Base-by-base conservation (phyloP, 2,888 invertebrate genomes). In the Pelosia muscerda region DNA sequence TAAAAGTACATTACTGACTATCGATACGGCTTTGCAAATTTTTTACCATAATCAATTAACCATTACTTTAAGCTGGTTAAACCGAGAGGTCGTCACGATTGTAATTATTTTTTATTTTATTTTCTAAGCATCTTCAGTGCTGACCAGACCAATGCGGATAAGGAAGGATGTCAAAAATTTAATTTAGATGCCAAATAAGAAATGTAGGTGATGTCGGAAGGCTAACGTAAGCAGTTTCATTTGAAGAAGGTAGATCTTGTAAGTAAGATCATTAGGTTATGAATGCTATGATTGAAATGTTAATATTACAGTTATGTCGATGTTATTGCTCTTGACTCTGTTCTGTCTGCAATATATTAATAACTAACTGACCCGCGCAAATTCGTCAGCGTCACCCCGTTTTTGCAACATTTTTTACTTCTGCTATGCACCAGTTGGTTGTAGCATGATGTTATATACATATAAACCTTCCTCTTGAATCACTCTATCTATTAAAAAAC, bases 31-130 rank as follows among this genome's bases (percentile, higher is more conserved):
- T 81, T 81, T 69, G 70, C 77, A 64, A 42, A 71, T 79, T 83
- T 61, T 86, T 86, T 88, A 82, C 77, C 80, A 78, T 79, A 85
- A 88, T 87, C 87, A 87, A 88, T 88, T 87, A 88, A 84, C 68
- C 71, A 84, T 84, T 84, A 83, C 85, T 82, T 76, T 74, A 80
- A 77, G 75, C 81, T 74, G 77, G 82, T 76, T 74, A 80, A 76
- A 75, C 80, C 77, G 76, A 80, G 78, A 83, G 80, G 80, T 84
- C 82, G 83, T 85, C 87, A 88, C 87, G 88, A 84, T 84, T 87
- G 68, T 84, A 85, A 83, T 85, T 79, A 82, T 75, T 83, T 88
- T 86, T 84, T 84, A 75, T 78, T 79, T 73, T 68, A 77, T 78
- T 77, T 77, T 74, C 74, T 62, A 19, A 22, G 76, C 74, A 72